Conservation (phyloP, 1,140 invertebrate species). For the Musca vetustissima region DNA sequence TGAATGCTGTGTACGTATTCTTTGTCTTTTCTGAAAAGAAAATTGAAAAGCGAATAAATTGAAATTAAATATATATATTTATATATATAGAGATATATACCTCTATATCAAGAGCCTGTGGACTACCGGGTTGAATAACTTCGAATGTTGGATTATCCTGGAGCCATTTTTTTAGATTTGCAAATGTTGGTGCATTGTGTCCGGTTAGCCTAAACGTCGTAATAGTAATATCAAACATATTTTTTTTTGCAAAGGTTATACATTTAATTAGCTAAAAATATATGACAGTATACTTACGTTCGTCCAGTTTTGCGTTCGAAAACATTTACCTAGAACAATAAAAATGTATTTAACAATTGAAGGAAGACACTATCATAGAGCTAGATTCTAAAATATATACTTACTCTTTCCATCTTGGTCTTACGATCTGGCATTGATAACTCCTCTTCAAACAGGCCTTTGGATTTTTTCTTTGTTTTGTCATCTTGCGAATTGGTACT, state of each 20-base stretch:
- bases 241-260: too few species aligned
- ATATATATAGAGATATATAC: conserved; percentile 35
- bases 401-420: conserved; percentile 60
- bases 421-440: conserved; percentile 41
- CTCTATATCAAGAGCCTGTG: conserved; percentile 56
- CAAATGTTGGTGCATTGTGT: conserved; percentile 73
- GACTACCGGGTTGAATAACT: conserved; percentile 68
- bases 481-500: conserved; percentile 21
- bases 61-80: not conserved
- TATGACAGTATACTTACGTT: conserved; percentile 32
- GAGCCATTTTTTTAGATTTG: conserved; percentile 79
- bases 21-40: conserved; percentile 28
- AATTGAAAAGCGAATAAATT: not conserved
- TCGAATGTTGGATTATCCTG: conserved; percentile 84
- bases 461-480: conserved; percentile 46
- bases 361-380: not conserved
- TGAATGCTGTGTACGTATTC: conserved; percentile 7
- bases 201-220: conserved; percentile 69
- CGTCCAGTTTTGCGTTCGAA: conserved; percentile 78
- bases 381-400: conserved; percentile 27
- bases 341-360: not conserved
- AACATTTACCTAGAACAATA: conserved; percentile 68
- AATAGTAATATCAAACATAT: too few species aligned
- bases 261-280: too few species aligned
- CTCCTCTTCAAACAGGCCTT: conserved; percentile 49